Conservation (phyloP, 37 sponge, comb jelly and placozoan genomes). For the Lycopodina hypogea region DNA sequence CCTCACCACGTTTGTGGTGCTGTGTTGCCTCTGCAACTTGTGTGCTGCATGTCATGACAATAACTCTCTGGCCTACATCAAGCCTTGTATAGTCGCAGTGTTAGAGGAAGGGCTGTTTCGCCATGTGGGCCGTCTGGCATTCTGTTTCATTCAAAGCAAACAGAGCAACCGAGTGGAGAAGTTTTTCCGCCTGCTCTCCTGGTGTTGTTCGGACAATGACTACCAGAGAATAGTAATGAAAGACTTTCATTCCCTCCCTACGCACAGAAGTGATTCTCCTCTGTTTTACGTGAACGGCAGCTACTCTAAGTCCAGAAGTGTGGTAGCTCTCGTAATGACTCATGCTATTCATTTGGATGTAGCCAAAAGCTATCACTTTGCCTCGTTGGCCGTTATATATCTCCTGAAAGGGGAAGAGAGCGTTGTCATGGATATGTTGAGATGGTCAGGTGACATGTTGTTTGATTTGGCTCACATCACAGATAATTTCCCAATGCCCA, state of each 20-base stretch:
- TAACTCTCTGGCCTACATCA: slow-evolving; percentile 1
- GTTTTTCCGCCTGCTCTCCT: slow-evolving; percentile 18
- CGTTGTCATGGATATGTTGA: slow-evolving; percentile 22
- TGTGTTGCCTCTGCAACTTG: slow-evolving; percentile 23
- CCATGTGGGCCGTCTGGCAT: slow-evolving; percentile 5
- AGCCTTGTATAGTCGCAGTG: slow-evolving; percentile 17
- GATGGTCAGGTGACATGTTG: slow-evolving; percentile 1
- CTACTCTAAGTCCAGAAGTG: slow-evolving; percentile 6
- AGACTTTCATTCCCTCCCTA: slow-evolving; percentile 24
- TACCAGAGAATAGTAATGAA: slow-evolving; percentile 16
- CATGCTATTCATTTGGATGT: slow-evolving; percentile 34
- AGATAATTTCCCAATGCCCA: slow-evolving; percentile 17
- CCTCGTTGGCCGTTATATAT: slow-evolving; percentile 19
- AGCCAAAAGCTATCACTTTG: slow-evolving; percentile 17
- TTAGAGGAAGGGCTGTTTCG: slow-evolving; percentile 23
- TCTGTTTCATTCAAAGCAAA: slow-evolving; percentile 20
- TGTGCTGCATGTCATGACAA: slow-evolving; percentile 35
- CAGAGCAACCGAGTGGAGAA: slow-evolving; percentile 16
- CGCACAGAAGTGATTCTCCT: slow-evolving; percentile 6
- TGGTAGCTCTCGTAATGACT: slow-evolving; percentile 26
- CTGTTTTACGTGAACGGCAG: neutral
- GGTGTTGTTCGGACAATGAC: slow-evolving; percentile 15
- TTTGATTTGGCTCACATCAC: slow-evolving; percentile 35
- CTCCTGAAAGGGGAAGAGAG: slow-evolving; percentile 15
- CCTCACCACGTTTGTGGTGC: slow-evolving; percentile 10